Evolutionary conservation across 2,888 invertebrate genomes (phyloP).

Genomic region (Villa cingulata): DNA sequence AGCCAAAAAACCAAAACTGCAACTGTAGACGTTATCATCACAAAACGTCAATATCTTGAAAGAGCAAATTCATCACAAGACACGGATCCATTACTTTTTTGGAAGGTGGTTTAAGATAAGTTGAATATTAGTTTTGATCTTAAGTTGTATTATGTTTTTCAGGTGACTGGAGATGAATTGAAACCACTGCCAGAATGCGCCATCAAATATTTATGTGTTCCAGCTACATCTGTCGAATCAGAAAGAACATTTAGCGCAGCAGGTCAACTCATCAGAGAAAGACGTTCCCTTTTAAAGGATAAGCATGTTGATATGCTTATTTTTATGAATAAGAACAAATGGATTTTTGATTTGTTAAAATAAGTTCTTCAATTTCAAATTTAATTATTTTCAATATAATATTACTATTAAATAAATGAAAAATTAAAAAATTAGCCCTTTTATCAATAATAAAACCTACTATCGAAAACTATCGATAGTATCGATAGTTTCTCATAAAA

Average conservation of each 20-base stretch:
- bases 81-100: background rate
- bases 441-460: no score
- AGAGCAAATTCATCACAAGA: background rate
- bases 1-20: background rate
- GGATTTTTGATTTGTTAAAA: no score
- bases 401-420: no score
- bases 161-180: background rate
- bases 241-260: background rate
- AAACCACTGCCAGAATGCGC: background rate
- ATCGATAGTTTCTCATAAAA: no score
- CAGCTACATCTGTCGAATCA: background rate
- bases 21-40: background rate
- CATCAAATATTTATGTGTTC: background rate
- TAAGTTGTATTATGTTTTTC: background rate
- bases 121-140: background rate
- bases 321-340: no score
- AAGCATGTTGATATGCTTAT: no score
- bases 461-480: no score
- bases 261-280: no score
- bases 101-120: background rate
- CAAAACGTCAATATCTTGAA: background rate
- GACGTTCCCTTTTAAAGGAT: no score
- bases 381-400: no score
- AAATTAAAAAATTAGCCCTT: no score
- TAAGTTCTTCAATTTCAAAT: no score